These are phyloP conservation scores for Crotalus horridus DNA, from an alignment of 2,113 vertebrate genomes.

Conservation along the genomic window DNA sequence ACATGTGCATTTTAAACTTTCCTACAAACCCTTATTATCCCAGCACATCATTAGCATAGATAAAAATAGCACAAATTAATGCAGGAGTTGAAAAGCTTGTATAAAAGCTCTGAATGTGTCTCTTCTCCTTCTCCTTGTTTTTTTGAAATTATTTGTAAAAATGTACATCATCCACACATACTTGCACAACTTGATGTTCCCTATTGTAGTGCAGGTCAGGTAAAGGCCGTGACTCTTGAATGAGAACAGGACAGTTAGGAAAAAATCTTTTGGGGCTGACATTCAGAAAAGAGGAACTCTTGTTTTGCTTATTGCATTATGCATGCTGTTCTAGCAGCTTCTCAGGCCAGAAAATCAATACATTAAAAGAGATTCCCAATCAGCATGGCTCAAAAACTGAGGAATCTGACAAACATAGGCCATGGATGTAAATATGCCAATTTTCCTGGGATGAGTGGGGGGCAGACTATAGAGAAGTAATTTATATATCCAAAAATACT, in stretches of 20 bases:
- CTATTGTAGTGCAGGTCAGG: slow-evolving; percentile 34
- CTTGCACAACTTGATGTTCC: slow-evolving; percentile 22
- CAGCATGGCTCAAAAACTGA: background rate
- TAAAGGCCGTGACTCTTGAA: background rate
- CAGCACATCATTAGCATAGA: slow-evolving; percentile 55
- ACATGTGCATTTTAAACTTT: slow-evolving; percentile 65
- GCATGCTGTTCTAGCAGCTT: background rate
- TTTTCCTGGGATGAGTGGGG: background rate
- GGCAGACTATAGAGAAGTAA: background rate
- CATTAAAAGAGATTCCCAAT: background rate
- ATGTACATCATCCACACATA: background rate
- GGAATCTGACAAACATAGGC: background rate
- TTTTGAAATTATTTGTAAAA: background rate
- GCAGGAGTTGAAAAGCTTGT: slow-evolving; percentile 53
- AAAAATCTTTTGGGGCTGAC: background rate
- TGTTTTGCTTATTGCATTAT: background rate
- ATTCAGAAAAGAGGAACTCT: background rate
- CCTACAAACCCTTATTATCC: slow-evolving; percentile 63
- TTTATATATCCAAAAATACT: background rate
- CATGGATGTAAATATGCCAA: background rate
- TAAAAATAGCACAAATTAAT: slow-evolving; percentile 67
- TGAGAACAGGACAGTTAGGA: background rate
- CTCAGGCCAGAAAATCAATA: background rate
- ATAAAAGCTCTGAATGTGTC: background rate
- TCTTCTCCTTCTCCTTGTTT: background rate